phyloP scores from a whole-genome alignment of 2,888 invertebrate species.

The Trachelus iudaicus region DNA sequence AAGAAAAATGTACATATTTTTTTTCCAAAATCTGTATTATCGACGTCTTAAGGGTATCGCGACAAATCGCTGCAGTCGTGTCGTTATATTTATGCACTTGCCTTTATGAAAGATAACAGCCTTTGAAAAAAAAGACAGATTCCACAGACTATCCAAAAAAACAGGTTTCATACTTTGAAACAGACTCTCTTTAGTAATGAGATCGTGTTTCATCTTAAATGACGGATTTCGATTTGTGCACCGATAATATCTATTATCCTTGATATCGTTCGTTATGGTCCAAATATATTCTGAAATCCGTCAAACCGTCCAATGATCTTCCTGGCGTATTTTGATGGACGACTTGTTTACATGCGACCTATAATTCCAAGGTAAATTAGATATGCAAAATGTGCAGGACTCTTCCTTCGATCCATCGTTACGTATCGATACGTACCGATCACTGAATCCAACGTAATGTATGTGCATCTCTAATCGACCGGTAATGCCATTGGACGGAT shows the following conservation, averaged over 20 bases:
- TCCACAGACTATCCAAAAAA: background rate
- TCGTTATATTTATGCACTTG: background rate
- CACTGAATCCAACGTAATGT: background rate
- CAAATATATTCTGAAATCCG: background rate
- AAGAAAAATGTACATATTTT: background rate
- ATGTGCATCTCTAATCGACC: background rate
- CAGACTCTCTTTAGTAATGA: background rate
- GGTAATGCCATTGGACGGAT: background rate
- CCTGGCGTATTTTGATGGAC: background rate
- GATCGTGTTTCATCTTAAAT: background rate
- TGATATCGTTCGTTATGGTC: background rate
- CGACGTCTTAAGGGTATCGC: background rate
- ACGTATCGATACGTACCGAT: background rate
- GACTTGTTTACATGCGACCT: background rate
- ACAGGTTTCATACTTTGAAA: too few species aligned
- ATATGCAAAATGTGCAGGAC: background rate
- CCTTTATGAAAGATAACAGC: background rate
- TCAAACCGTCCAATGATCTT: background rate
- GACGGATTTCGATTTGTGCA: background rate
- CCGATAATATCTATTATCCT: background rate
- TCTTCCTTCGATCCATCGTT: background rate
- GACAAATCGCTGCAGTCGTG: background rate
- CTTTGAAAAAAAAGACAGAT: background rate
- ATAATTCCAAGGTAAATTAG: background rate
- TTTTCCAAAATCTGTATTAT: background rate